Base-by-base conservation (phyloP, 2,113 vertebrate genomes). In the Megaleporinus macrocephalus region DNA sequence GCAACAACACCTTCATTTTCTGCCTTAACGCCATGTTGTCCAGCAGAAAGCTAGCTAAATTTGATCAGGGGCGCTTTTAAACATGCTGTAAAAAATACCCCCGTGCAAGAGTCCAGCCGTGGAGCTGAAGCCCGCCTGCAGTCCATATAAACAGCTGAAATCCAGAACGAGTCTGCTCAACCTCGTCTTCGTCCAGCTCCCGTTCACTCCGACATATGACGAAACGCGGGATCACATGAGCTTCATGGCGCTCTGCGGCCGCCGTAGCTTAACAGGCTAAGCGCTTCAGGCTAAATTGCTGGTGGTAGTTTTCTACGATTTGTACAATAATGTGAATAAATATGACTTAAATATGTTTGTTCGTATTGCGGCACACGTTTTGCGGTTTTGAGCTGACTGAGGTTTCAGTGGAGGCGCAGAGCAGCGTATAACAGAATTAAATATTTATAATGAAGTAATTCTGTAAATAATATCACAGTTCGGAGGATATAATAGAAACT, bases 81-180 rank as follows among this genome's bases (percentile, higher is more conserved):
- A 53, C 41, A 78, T 20, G 30, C 29, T 16, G 22, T 9, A 33
- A 36, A n/a, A 22, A 7, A 55, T 55, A 22, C 53, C 53, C 20
- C 53, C 4, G 1, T 3, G 22, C 65, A 5, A 1, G n/a, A 3
- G 29, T 33, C 65, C 65, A 22, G 12, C 16, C 65, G 65, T 22
- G 2, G 11, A 36, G 33, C 30, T 36, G 62, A 18, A 76, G 63
- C 63, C 49, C 49, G n/a, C 29, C 30, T 51, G 66, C 66, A 75
- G 51, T 41, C 11, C 20, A 73, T 78, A 69, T 82, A 80, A 84
- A 82, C 78, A 30, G 61, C 41, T 73, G 66, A 83, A 83, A 80
- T 73, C 85, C 73, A 88, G 85, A 88, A 85, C 88, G 86, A 88
- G 86, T 87, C 88, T 86, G 85, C 86, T 86, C 86, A 88, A 88